A percentile compares a stretch with the other conserved stretches of the same genome.
phyloP scores from a whole-genome alignment of 2,113 vertebrate genomes.

The Macrotus californicus region DNA sequence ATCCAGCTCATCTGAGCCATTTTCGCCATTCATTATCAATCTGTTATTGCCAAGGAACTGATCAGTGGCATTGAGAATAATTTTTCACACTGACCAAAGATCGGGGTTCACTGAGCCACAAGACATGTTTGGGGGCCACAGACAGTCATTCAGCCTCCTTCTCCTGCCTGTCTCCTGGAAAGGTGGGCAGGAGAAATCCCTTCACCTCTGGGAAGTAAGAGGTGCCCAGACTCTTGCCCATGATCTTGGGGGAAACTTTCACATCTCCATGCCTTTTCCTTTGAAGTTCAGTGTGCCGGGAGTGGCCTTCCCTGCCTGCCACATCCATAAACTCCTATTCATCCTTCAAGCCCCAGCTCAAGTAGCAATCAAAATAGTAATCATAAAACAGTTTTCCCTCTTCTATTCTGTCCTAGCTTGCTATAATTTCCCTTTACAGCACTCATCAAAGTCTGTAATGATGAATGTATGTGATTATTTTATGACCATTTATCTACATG shows the following conservation, averaged over 20 bases:
- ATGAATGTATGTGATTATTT: neutral
- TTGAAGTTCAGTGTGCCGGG: neutral
- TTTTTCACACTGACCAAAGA: neutral
- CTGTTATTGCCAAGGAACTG: neutral
- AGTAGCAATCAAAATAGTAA: neutral
- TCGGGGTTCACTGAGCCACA: no score
- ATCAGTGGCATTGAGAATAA: neutral
- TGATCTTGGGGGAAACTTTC: neutral
- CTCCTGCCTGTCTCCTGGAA: neutral
- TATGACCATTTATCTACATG: neutral
- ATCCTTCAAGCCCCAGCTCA: neutral
- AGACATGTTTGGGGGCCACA: neutral
- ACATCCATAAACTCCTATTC: neutral
- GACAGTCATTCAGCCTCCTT: neutral
- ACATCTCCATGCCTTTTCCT: neutral
- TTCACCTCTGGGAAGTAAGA: neutral
- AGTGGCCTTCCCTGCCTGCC: neutral
- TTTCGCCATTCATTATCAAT: neutral
- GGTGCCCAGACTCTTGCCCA: neutral
- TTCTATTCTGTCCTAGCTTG: neutral
- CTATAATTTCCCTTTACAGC: neutral
- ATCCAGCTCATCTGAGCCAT: neutral
- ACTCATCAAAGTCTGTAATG: neutral
- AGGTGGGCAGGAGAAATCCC: neutral
- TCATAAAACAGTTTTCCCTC: neutral